These are phyloP conservation scores for Caenorhabditis macrosperma DNA, from an alignment of 2,888 invertebrate genomes.

Conservation along the genomic window DNA sequence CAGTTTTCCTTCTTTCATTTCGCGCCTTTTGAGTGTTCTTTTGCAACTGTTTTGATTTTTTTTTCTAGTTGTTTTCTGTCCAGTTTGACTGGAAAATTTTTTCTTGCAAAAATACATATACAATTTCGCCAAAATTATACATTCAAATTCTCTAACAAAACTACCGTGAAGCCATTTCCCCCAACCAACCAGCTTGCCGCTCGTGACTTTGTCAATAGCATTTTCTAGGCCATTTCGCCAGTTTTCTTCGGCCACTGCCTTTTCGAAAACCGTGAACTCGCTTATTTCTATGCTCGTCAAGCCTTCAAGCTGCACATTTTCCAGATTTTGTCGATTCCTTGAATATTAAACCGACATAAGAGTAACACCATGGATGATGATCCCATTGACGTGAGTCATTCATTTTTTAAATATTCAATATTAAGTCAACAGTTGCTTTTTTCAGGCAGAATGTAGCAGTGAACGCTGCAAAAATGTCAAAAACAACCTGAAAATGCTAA, in stretches of 20 bases:
- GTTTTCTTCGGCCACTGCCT: background rate
- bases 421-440: constrained; percentile 1
- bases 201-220: background rate
- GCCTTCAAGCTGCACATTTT: background rate
- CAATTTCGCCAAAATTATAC: too few relatives aligned
- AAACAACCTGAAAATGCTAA: constrained; percentile 1
- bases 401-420: background rate
- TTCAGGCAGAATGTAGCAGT: constrained; percentile 11
- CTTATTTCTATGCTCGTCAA: background rate
- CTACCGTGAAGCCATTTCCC: background rate
- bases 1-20: background rate
- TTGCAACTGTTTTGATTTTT: background rate
- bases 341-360: background rate
- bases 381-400: background rate
- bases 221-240: background rate
- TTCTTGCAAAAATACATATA: too few relatives aligned
- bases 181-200: background rate
- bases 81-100: too few relatives aligned
- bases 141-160: background rate
- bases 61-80: background rate
- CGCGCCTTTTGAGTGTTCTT: background rate
- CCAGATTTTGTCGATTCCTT: background rate
- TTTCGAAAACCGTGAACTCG: background rate
- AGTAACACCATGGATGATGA: constrained; percentile 1
- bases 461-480: constrained; percentile 1